Evolutionary conservation across 2,113 vertebrate species (phyloP).

Genomic region (Halcyon senegalensis): DNA sequence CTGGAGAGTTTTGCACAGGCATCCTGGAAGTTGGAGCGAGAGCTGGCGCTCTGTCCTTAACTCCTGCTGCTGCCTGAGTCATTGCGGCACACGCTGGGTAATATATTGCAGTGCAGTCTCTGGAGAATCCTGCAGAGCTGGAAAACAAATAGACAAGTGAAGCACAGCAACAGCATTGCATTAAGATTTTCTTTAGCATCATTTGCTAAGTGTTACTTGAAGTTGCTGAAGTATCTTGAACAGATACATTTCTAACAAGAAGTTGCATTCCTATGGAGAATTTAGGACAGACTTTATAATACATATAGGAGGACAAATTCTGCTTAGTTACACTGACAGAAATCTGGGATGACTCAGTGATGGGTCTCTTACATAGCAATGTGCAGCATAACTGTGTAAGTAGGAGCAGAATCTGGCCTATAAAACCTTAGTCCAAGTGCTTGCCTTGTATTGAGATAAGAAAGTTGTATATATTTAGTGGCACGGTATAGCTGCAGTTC

Average conservation of each 20-base stretch:
- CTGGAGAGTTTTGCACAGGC: neutral
- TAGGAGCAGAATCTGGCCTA: neutral
- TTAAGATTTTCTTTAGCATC: neutral
- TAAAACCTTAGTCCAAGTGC: neutral
- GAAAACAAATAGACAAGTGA: neutral
- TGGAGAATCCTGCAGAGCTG: constrained; percentile 30
- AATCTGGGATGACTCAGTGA: neutral
- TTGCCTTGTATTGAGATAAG: neutral
- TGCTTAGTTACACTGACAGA: neutral
- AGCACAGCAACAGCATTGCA: neutral
- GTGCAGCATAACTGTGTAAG: neutral
- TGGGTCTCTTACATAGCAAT: neutral
- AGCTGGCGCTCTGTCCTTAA: neutral
- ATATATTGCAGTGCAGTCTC: neutral
- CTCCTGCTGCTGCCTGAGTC: constrained; percentile 47
- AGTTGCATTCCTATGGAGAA: neutral
- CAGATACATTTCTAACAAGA: neutral
- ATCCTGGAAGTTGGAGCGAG: neutral
- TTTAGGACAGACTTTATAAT: neutral
- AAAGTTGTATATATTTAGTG: neutral
- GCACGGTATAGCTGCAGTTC: neutral
- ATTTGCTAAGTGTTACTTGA: neutral
- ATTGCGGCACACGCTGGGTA: constrained; percentile 29
- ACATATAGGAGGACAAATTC: neutral
- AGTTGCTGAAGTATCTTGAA: neutral